Base-by-base conservation (phyloP, 2,888 invertebrate species). In the Zygothrica quintamaculata region DNA sequence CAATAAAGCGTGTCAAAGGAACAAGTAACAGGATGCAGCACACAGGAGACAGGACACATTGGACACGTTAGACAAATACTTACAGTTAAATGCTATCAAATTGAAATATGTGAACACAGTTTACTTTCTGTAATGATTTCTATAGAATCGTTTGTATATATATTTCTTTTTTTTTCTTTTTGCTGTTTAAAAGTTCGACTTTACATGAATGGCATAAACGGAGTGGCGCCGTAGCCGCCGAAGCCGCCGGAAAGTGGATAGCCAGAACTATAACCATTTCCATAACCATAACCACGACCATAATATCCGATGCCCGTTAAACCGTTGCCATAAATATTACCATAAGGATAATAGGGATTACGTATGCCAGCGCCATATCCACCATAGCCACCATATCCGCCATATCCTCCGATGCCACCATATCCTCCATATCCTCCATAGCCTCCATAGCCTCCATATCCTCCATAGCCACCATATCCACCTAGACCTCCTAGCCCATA, bases 1-100 rank as follows among this genome's bases (percentile, higher is more conserved):
- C 73, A 77, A 73, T 84, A 70, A 71, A 73, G 55, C 68, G 59
- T 71, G 64, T 82, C 84, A 87, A 87, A 82, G 79, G 68, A 60
- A 53, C 36, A 43, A 53, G 51, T 44, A 39, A 43, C 64, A 15
- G 56, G 55, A 43, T 46, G 53, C 52, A 16, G 48, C 34, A 36
- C 12, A 67, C 31, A 39, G 43, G 18, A 55, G 26, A 44, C 37
- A 51, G 53, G 13, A 37, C 26, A 44, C 36, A 29, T 29, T 51
- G 47, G 47, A n/a, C n/a, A 44, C 61, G 55, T 50, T 18, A 8
- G 22, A 25, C 37, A 60, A 60, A 57, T 60, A 57, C 16, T 13
- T n/a, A n/a, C 22, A 22, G 33, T 25, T 16, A n/a, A 43, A 26
- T 18, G 57, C 50, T 46, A 62, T 64, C 56, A 50, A 59, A 73